Percentiles rank a stretch among this genome's conserved stretches.
Evolutionary conservation across 2,113 vertebrate species (phyloP).

Genomic region (Phasianus colchicus): DNA sequence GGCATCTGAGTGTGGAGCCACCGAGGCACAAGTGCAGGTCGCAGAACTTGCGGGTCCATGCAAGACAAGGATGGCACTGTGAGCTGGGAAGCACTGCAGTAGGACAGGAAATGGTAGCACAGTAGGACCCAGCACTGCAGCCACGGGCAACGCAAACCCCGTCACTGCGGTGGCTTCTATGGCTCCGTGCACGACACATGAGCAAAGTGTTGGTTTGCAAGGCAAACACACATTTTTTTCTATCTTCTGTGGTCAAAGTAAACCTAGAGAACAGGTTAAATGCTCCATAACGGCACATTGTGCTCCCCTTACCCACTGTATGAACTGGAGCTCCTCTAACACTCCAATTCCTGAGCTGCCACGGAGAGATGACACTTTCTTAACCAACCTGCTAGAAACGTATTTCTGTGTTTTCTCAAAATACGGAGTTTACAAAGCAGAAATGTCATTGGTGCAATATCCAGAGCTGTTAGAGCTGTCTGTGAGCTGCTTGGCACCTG

Average conservation of each 20-base stretch:
- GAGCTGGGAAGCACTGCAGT: background rate
- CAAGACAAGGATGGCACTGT: background rate
- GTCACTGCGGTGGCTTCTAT: background rate
- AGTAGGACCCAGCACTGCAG: background rate
- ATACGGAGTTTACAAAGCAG: background rate
- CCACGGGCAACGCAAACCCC: accelerated
- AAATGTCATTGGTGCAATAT: background rate
- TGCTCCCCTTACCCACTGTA: background rate
- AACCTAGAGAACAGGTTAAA: background rate
- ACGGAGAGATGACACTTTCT: background rate
- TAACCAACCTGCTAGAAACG: background rate
- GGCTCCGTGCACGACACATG: background rate
- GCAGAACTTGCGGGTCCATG: background rate
- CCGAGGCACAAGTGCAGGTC: background rate
- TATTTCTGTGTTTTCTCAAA: background rate
- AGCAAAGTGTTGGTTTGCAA: background rate
- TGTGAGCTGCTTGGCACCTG: background rate
- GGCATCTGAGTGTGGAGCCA: background rate
- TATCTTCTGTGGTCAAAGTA: background rate
- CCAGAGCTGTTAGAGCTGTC: background rate
- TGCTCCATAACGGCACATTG: background rate
- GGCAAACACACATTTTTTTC: background rate
- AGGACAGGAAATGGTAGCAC: background rate
- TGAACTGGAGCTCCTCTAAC: background rate
- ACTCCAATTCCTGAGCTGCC: background rate